These are phyloP conservation scores for Asteroscopus sphinx DNA, from an alignment of 2,888 invertebrate species.

Conservation along the genomic window DNA sequence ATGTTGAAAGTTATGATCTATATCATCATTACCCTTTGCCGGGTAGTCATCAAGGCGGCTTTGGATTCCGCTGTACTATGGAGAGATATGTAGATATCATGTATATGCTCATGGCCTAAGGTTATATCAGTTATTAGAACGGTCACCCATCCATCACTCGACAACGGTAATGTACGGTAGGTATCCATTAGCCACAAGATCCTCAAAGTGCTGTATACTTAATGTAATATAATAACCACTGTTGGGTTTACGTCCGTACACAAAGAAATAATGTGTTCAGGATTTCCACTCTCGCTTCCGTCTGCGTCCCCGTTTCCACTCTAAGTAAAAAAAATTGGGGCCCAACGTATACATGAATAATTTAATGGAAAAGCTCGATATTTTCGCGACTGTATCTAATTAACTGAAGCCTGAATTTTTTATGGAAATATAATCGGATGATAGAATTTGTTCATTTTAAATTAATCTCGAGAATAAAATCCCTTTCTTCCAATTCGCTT, in stretches of 20 bases:
- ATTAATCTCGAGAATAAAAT: too few species aligned
- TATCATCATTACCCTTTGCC: too few species aligned
- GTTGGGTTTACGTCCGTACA: constrained; percentile 4
- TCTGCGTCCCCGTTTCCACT: constrained; percentile 4
- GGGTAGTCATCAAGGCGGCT: too few species aligned
- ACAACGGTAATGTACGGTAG: constrained; percentile 14
- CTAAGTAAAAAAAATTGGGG: constrained; percentile 17
- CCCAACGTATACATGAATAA: constrained; percentile 7
- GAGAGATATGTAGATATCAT: too few species aligned
- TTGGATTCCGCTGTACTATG: too few species aligned
- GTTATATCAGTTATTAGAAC: neutral
- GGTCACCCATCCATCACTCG: constrained; percentile 28
- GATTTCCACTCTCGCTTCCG: constrained; percentile 24
- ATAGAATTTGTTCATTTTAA: neutral
- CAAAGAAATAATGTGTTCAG: constrained; percentile 33
- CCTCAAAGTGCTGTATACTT: constrained; percentile 9
- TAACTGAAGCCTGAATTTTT: neutral
- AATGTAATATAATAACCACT: constrained; percentile 24
- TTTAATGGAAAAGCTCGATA: neutral
- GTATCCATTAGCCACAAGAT: constrained; percentile 34
- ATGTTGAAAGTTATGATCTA: too few species aligned
- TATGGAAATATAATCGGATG: neutral
- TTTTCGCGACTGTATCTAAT: neutral
- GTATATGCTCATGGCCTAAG: too few species aligned
- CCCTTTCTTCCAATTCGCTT: neutral